Base-by-base conservation (phyloP, 64 coral and sea anemone genomes). In the Platygyra sinensis region DNA sequence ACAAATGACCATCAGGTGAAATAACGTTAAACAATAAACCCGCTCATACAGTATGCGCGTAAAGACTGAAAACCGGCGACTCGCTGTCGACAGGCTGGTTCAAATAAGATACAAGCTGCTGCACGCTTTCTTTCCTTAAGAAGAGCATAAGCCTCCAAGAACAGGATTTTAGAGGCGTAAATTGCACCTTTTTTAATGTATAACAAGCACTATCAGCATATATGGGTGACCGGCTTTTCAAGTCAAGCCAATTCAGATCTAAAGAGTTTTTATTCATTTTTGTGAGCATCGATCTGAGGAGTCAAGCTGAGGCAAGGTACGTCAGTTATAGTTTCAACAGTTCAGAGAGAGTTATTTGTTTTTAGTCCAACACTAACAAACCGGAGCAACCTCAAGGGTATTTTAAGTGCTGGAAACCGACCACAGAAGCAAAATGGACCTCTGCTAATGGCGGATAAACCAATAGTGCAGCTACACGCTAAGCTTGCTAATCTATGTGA, bases 251-350 rank as follows among this genome's bases (percentile, higher is more conserved):
- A 50, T 39, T 49, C 20, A 51, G 38, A 46, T 39, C 9, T 61
- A 67, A 18, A 24, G 36, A 28, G 61, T 8, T 11, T 4, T 22
- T 50, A 3, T 10, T 71, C 22, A 39, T 15, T 42, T 46, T 16
- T 19, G 31, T 84, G 57, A 5, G 10, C 60, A 17, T 17, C 12
- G 1, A 29, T 46, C 5, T 46, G 51, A 79, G 78, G 18, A 32
- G 36, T 39, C 80, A 60, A 24, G 38, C 63, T 50, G 81, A 51
- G 63, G n/a, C 27, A 72, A 85, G 62, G 81, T 85, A 85, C 33
- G 81, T 46, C 42, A 46, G 42, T 25, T 49, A 20, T 50, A 27
- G 22, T 28, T 10, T 67, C n/a, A n/a, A n/a, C n/a, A n/a, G n/a
- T n/a, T n/a, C 46, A 13, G 22, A 24, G 1, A 69, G 22, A 69